These are phyloP conservation scores for Cladopsammia gracilis DNA, from an alignment of 64 coral and sea anemone genomes.

Conservation along the genomic window DNA sequence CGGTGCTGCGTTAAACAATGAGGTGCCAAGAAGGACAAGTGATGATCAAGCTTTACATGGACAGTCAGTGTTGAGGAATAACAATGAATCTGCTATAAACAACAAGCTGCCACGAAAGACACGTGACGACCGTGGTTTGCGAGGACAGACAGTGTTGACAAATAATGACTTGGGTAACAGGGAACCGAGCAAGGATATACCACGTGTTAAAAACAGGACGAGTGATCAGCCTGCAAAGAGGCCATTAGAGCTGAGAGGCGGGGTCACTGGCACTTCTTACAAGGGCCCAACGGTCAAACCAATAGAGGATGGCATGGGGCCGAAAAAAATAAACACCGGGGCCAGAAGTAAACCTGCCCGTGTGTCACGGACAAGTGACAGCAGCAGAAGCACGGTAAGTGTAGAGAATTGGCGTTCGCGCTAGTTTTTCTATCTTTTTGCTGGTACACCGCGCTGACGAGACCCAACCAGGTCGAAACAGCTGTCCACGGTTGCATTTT, in stretches of 20 bases:
- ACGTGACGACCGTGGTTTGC: neutral
- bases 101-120: neutral
- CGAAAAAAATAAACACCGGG: neutral
- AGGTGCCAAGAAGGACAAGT: neutral
- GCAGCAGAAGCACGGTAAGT: neutral
- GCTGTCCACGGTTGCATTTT: too few species aligned
- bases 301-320: neutral
- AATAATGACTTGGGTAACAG: slow-evolving; percentile 28
- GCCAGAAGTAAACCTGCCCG: neutral
- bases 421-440: too few species aligned
- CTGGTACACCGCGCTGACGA: too few species aligned
- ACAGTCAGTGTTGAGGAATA: neutral
- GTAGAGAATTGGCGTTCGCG: too few species aligned
- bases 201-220: neutral
- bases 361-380: neutral
- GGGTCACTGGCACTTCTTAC: neutral
- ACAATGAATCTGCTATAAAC: neutral
- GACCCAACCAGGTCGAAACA: too few species aligned
- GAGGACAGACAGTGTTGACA: neutral
- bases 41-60: neutral
- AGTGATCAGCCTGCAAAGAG: neutral
- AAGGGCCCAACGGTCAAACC: neutral
- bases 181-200: neutral
- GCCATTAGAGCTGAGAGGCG: neutral
- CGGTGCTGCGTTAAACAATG: slow-evolving; percentile 7